Percentiles rank a stretch among this genome's conserved stretches.
Conservation (phyloP, 2,888 invertebrate genomes). For the Drosophila subquinaria region DNA sequence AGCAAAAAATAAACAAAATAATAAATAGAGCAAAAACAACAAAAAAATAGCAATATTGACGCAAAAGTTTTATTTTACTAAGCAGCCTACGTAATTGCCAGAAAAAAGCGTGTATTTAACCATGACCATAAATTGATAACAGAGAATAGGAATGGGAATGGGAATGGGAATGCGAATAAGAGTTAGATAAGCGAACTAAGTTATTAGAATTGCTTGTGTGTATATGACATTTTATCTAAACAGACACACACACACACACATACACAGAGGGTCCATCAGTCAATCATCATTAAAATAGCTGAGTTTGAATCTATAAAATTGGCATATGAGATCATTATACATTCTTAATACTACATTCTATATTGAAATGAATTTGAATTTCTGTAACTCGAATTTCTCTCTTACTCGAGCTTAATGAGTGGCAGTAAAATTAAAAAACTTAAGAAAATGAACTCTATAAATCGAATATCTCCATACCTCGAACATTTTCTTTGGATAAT, state of each 20-base stretch:
- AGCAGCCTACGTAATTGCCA: slow-evolving; percentile 38
- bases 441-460: too few species aligned
- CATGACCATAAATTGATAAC: slow-evolving; percentile 45
- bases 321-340: neutral
- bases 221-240: slow-evolving; percentile 15
- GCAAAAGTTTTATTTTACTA: slow-evolving; percentile 18
- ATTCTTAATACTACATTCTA: too few species aligned
- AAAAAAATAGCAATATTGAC: slow-evolving; percentile 24
- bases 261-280: neutral
- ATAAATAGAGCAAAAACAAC: neutral
- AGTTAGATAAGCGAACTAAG: slow-evolving; percentile 35
- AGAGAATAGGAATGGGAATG: neutral
- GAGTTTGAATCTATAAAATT: neutral
- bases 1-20: neutral
- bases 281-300: neutral
- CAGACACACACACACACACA: neutral
- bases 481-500: too few species aligned
- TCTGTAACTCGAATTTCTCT: too few species aligned
- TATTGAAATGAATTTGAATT: too few species aligned
- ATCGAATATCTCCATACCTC: too few species aligned
- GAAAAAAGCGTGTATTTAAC: slow-evolving; percentile 21
- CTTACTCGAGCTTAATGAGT: too few species aligned
- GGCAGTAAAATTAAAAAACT: too few species aligned
- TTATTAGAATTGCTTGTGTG: slow-evolving; percentile 32
- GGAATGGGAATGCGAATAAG: neutral